Base-by-base conservation (phyloP, 1,140 invertebrate genomes). In the Hycleus phaleratus region DNA sequence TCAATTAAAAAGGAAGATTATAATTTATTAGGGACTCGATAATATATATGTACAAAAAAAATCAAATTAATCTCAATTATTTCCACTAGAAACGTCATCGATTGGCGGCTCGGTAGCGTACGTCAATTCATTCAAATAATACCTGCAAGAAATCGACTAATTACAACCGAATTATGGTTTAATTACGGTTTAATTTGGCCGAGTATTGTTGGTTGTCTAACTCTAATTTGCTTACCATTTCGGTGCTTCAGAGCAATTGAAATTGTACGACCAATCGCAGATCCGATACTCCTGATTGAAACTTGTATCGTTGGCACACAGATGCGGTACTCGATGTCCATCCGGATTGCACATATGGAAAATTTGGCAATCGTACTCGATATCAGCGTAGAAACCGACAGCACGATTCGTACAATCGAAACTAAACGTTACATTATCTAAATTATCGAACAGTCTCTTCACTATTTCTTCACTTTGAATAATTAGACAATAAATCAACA, bases 311-410 rank as follows among this genome's bases (percentile, higher is more conserved):
- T 81, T 81, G 56, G 79, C 80, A 70, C 81, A 83, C 55, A 81
- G 73, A 68, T 83, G 79, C 7, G 81, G 81, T 58, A 83, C 81
- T 49, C 81, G 72, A 52, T 80, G 72, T 26, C 81, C 81, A 56
- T 82, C 80, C 60, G 80, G 81, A 61, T 83, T 80, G 64, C 82
- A 84, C 77, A 84, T 82, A 66, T 84, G 82, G 65, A 83, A 84
- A 49, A 84, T 79, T 73, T 82, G 80, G 66, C 82, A 84, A 65
- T 81, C 78, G 64, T 82, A 81, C 67, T 83, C 81, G 46, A 77
- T 76, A 63, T 84, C 82, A 6, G 82, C 82, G 64, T 83, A 84
- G 61, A 83, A 83, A 3, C 82, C 82, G 38, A 82, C 76, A 1
- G 80, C 72, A 49, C 78, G 71, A 58, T 79, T 71, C 26, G 72